A percentile compares a stretch with the other conserved stretches of the same genome.
Conservation (phyloP, 2,797 vertebrate genomes). For the Pseudocheirus occidentalis region DNA sequence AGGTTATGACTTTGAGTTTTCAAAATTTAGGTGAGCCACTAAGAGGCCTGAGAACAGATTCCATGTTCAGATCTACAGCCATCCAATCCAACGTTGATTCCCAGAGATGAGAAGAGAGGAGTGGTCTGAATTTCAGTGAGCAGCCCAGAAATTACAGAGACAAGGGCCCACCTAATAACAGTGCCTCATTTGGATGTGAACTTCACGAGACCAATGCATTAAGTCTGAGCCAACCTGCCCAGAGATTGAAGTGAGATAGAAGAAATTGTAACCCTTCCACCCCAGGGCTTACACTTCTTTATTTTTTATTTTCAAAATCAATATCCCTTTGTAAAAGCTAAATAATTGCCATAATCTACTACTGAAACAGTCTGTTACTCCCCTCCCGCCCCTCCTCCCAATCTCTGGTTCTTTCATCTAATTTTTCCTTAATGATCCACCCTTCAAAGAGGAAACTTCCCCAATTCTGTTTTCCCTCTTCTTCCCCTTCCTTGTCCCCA, state of each 20-base stretch:
- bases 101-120: neutral
- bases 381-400: neutral
- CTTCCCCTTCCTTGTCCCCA: no score
- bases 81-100: neutral
- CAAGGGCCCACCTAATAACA: neutral
- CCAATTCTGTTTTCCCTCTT: no score
- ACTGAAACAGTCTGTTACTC: neutral
- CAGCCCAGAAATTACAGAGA: neutral
- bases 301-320: neutral
- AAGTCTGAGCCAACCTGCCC: neutral
- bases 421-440: no score
- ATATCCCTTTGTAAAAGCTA: neutral
- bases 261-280: neutral
- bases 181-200: neutral
- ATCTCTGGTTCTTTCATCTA: no score
- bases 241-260: neutral
- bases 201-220: neutral
- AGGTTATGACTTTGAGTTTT: no score
- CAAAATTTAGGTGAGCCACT: neutral
- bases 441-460: no score
- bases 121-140: neutral
- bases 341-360: neutral
- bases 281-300: neutral
- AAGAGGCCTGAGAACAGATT: neutral
- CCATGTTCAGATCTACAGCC: neutral